Evolutionary conservation across 2,888 invertebrate genomes (phyloP).

Genomic region (Stenurella melanura): DNA sequence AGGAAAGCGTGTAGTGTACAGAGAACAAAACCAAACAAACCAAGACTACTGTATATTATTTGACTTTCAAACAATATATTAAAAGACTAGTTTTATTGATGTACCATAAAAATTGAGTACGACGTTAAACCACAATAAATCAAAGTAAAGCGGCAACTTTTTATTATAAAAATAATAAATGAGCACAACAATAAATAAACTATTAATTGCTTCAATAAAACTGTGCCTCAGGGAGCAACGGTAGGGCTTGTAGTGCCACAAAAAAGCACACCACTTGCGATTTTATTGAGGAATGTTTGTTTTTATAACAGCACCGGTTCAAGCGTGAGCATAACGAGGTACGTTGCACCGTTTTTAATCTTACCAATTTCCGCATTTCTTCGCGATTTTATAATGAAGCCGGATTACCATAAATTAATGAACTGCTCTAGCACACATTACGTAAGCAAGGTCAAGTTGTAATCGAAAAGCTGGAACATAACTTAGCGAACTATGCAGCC

Average conservation of each 20-base stretch:
- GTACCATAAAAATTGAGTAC: conserved; percentile 29
- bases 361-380: conserved; percentile 3
- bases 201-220: conserved; percentile 4
- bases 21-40: conserved; percentile 40
- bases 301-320: background rate
- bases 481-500: conserved; percentile 14
- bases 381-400: background rate
- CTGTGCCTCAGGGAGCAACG: conserved; percentile 4
- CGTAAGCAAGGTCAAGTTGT: conserved; percentile 11
- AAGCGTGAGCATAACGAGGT: background rate
- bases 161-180: conserved; percentile 13
- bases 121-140: conserved; percentile 32
- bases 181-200: background rate
- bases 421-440: background rate
- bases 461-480: conserved; percentile 11
- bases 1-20: conserved; percentile 34
- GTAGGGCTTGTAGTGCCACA: background rate
- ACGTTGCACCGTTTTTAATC: conserved; percentile 1
- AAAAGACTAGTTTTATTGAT: conserved; percentile 9
- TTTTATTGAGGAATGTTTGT: background rate
- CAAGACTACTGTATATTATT: conserved; percentile 37
- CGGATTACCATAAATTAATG: conserved; percentile 20
- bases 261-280: conserved; percentile 7
- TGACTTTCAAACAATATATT: conserved; percentile 31
- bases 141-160: conserved; percentile 13